A percentile compares a stretch with the other conserved stretches of the same genome.
Evolutionary conservation across 2,888 invertebrate genomes (phyloP).

Genomic region (Drosophila prostipennis): DNA sequence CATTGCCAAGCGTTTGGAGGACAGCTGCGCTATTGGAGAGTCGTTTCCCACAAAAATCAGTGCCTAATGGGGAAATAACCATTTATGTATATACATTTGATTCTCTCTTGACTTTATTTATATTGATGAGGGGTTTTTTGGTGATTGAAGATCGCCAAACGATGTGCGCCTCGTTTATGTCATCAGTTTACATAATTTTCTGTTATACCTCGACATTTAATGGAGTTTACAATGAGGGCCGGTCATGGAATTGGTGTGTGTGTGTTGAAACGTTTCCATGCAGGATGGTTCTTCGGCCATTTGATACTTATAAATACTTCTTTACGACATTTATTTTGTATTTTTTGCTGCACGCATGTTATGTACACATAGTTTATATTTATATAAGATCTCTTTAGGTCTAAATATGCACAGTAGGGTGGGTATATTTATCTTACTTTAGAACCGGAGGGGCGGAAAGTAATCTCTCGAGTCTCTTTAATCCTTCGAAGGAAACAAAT

Average conservation of each 20-base stretch:
- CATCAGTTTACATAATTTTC: constrained; percentile 12
- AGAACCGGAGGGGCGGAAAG: constrained; percentile 9
- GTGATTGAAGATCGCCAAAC: constrained; percentile 36
- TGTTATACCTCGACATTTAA: constrained; percentile 3
- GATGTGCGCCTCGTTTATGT: constrained; percentile 24
- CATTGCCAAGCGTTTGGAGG: constrained; percentile 84
- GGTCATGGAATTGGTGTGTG: constrained; percentile 11
- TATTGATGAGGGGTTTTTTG: constrained; percentile 35
- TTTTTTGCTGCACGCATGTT: constrained; percentile 31
- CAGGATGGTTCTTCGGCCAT: background rate
- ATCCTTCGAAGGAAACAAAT: background rate
- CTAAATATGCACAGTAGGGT: constrained; percentile 41
- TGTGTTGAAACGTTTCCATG: constrained; percentile 23
- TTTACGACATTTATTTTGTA: constrained; percentile 32
- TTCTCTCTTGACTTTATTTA: constrained; percentile 40
- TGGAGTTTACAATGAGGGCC: constrained; percentile 24
- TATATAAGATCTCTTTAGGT: constrained; percentile 18
- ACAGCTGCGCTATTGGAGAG: constrained; percentile 86
- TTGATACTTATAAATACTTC: constrained; percentile 18
- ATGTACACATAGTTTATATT: constrained; percentile 32
- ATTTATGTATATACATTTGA: constrained; percentile 9
- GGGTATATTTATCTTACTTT: constrained; percentile 11
- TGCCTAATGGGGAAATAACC: background rate
- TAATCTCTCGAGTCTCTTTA: background rate
- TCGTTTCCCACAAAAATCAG: constrained; percentile 75